A percentile compares a stretch with the other conserved stretches of the same genome.
phyloP scores from a whole-genome alignment of 2,888 invertebrate genomes.

The Calameuta idolon region DNA sequence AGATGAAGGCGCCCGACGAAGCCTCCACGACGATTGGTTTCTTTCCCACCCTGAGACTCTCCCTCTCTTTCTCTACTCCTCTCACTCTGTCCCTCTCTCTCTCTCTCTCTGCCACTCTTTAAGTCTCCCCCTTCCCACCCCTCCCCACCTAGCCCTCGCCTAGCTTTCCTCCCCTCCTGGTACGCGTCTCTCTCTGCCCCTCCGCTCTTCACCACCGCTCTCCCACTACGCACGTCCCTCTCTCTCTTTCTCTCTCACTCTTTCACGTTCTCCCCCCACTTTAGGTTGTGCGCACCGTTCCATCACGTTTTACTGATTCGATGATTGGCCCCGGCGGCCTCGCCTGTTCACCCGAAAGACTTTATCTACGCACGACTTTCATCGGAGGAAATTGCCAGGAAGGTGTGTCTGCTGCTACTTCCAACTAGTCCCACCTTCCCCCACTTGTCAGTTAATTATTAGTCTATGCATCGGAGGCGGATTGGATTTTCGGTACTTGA shows the following conservation, averaged over 20 bases:
- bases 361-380: constrained; percentile 8
- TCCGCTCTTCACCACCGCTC: not conserved
- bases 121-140: constrained; percentile 20
- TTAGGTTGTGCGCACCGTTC: constrained; percentile 26
- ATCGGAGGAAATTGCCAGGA: constrained; percentile 10
- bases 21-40: constrained; percentile 62
- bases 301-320: constrained; percentile 49
- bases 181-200: not conserved
- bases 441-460: not conserved
- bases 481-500: not conserved
- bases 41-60: constrained; percentile 50
- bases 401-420: constrained; percentile 11
- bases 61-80: constrained; percentile 31
- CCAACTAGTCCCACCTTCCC: constrained; percentile 1
- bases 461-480: not conserved
- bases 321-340: constrained; percentile 33
- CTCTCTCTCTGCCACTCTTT: constrained; percentile 25
- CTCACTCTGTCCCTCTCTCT: constrained; percentile 20
- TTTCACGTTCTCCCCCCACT: not conserved
- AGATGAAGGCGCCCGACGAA: constrained; percentile 20
- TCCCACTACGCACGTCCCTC: constrained; percentile 14
- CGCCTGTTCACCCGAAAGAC: constrained; percentile 9
- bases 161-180: constrained; percentile 20
- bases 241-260: constrained; percentile 14
- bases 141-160: constrained; percentile 22